Evolutionary conservation across 2,888 invertebrate species (phyloP).

Genomic region (Strigamia crassipes): DNA sequence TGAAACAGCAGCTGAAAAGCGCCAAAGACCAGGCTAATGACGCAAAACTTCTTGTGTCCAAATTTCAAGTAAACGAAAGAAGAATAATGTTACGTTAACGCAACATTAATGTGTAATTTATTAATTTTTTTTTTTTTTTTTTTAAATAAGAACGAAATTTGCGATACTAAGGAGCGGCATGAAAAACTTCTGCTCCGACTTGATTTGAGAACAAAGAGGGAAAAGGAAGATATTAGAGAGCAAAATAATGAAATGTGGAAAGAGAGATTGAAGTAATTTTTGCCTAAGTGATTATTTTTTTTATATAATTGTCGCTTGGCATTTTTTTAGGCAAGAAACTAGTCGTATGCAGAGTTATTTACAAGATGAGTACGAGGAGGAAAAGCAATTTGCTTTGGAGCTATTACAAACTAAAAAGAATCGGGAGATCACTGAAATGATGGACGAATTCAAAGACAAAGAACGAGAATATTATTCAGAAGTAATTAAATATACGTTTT

Average conservation of each 20-base stretch:
- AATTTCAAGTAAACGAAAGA: slow-evolving; percentile 23
- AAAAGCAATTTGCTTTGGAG: slow-evolving; percentile 44
- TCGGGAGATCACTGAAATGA: background rate
- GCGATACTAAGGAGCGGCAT: slow-evolving; percentile 43
- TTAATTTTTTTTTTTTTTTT: background rate
- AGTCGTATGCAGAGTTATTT: slow-evolving; percentile 35
- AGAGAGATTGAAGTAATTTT: slow-evolving; percentile 29
- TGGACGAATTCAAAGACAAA: background rate
- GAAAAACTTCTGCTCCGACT: background rate
- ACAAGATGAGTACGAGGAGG: slow-evolving; percentile 44
- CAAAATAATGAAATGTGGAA: slow-evolving; percentile 17
- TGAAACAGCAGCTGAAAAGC: slow-evolving; percentile 64
- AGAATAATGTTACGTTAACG: background rate
- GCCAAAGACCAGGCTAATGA: slow-evolving; percentile 55
- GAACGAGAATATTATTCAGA: slow-evolving; percentile 10
- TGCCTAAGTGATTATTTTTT: background rate
- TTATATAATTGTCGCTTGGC: background rate
- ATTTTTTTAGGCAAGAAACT: slow-evolving; percentile 39
- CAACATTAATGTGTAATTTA: background rate
- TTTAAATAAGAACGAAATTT: slow-evolving; percentile 44
- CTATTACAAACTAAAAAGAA: background rate
- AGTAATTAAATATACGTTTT: background rate
- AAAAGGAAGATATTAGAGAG: background rate
- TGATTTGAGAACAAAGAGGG: background rate
- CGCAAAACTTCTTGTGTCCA: slow-evolving; percentile 16